Evolutionary conservation across 1,140 invertebrate species (phyloP).

Genomic region (Orussus abietinus): DNA sequence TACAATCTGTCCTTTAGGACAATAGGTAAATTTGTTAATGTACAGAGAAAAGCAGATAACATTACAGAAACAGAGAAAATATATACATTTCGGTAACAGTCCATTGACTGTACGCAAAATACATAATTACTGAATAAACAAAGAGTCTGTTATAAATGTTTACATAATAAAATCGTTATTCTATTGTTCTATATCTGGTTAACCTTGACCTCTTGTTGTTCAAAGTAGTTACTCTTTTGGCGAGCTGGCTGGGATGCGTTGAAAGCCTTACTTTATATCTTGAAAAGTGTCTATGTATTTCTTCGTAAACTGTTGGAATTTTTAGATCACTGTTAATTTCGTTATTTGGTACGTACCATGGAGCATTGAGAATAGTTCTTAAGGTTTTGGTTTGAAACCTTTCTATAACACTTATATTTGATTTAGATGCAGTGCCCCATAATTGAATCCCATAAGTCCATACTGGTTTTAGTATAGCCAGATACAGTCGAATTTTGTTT

Average conservation of each 20-base stretch:
- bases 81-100: too few relatives aligned
- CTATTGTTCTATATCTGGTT: too few relatives aligned
- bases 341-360: slow-evolving; percentile 14
- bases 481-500: slow-evolving; percentile 34
- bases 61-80: too few relatives aligned
- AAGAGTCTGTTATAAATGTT: too few relatives aligned
- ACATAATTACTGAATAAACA: too few relatives aligned
- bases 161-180: too few relatives aligned
- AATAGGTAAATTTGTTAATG: too few relatives aligned
- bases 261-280: slow-evolving; percentile 2
- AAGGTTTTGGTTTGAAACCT: slow-evolving; percentile 21
- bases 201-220: too few relatives aligned
- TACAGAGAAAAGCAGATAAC: too few relatives aligned
- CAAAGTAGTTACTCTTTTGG: too few relatives aligned
- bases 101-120: too few relatives aligned
- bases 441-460: slow-evolving; percentile 29
- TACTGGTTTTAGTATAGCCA: slow-evolving; percentile 29
- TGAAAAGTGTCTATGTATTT: neutral
- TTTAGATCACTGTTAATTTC: slow-evolving; percentile 10
- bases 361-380: slow-evolving; percentile 17
- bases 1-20: too few relatives aligned
- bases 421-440: slow-evolving; percentile 23
- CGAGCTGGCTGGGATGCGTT: slow-evolving; percentile 6
- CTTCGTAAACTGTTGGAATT: slow-evolving; percentile 2
- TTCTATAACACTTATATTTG: slow-evolving; percentile 18